Base-by-base conservation (phyloP, 2,888 invertebrate genomes). In the Syritta pipiens region DNA sequence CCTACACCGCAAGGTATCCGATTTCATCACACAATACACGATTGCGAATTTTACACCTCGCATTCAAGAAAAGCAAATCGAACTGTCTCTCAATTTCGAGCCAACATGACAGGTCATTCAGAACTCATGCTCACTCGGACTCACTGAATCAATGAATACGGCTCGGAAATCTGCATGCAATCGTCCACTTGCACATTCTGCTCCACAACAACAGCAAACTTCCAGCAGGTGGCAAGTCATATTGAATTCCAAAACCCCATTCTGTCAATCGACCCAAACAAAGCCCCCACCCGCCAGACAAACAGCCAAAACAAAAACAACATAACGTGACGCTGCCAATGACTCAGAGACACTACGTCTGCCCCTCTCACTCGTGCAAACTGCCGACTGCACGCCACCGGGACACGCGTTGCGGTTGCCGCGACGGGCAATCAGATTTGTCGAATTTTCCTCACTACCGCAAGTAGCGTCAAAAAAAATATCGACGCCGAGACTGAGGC, bases 191-290 rank as follows among this genome's bases (percentile, higher is more conserved):
- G 71, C 63, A 26, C 49, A 76, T 76, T 63, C 71, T 30, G 57
- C 46, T 12, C 7, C 42, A 20, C 32, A 12, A 37, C 62, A 49
- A 49, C 49, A 68, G 37, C 24, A 19, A 53, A 55, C 59, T 57
- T 20, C 53, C 67, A 74, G 62, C 79, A 79, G 79, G 79, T 79
- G 74, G 79, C 74, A 62, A 26, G 42, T 57, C 35, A 62, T 67
- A 72, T 72, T 60, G 72, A 77, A 77, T 77, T 77, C 77, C 72
- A 48, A 67, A 72, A 40, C 77, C 77, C 22, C 72, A 77, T 77
- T 77, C 77, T 72, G 77, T 77, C 77, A 77, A 77, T 77, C 55
- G 72, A 17, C 17, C 14, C 59, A 42, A 69, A 76, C 71, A 63
- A 76, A 69, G 59, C 76, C 57, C 57, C 6, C 49, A 37, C 37